A percentile compares a stretch with the other conserved stretches of the same genome.
Evolutionary conservation across 2,888 invertebrate species (phyloP).

Genomic region (Xanthia icteritia): DNA sequence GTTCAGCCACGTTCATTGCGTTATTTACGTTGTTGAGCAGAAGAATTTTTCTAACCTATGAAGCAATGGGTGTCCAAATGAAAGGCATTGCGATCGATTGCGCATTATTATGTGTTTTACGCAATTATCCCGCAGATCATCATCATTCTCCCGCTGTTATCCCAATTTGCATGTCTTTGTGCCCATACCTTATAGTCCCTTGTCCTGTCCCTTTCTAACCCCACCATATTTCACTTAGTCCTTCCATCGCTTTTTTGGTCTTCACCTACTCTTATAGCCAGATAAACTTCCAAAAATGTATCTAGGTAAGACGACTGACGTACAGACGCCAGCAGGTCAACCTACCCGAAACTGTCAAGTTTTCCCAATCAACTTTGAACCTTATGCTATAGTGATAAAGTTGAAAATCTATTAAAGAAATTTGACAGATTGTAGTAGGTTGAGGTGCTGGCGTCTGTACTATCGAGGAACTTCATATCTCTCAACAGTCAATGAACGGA

Average conservation of each 20-base stretch:
- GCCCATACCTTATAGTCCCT: too few relatives aligned
- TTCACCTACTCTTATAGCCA: neutral
- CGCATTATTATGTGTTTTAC: neutral
- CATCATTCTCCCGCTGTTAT: neutral
- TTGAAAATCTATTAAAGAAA: too few relatives aligned
- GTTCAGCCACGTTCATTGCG: neutral
- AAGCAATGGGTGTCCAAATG: neutral
- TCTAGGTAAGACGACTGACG: neutral
- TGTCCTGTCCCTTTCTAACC: too few relatives aligned
- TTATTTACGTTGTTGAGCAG: neutral
- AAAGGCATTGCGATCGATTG: neutral
- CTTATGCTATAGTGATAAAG: too few relatives aligned
- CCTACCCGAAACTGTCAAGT: too few relatives aligned
- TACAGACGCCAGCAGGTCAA: too few relatives aligned
- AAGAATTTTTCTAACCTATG: neutral
- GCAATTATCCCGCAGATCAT: neutral
- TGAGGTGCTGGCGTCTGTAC: too few relatives aligned
- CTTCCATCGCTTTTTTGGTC: neutral
- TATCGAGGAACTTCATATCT: too few relatives aligned
- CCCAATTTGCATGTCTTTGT: too few relatives aligned
- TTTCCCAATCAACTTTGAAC: too few relatives aligned
- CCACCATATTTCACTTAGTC: too few relatives aligned
- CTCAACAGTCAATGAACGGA: neutral
- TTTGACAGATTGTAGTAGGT: too few relatives aligned
- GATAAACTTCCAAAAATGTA: neutral